These are phyloP conservation scores for Aproaerema taeniolella DNA, from an alignment of 2,888 invertebrate species.

Conservation along the genomic window DNA sequence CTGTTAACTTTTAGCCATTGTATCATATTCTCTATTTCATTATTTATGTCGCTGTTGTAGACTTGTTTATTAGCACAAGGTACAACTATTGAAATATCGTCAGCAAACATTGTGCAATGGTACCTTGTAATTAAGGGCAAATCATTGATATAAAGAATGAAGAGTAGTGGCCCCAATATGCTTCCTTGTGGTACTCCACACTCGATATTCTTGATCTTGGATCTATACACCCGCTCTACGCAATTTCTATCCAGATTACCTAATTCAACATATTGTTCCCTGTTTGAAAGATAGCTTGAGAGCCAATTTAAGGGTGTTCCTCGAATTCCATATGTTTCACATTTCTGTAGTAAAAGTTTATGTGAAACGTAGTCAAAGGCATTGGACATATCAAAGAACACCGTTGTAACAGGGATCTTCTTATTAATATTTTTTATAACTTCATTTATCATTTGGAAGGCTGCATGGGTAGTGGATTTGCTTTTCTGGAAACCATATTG, in stretches of 20 bases:
- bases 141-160: slow-evolving; percentile 1
- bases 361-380: slow-evolving; percentile 3
- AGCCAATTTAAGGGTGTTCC: background rate
- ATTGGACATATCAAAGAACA: slow-evolving; percentile 3
- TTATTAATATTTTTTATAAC: background rate
- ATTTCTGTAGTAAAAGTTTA: background rate
- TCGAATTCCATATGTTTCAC: background rate
- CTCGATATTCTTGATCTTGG: background rate
- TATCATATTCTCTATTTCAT: background rate
- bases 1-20: background rate
- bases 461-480: background rate
- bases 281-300: background rate
- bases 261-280: slow-evolving; percentile 2
- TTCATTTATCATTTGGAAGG: background rate
- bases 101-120: background rate
- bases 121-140: background rate
- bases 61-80: background rate
- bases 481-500: background rate
- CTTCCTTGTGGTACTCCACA: background rate
- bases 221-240: background rate
- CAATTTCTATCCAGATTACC: background rate
- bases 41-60: background rate
- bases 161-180: background rate
- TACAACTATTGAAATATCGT: slow-evolving; percentile 1
- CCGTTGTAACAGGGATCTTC: background rate